Evolutionary conservation across 2,797 vertebrate genomes (phyloP).

Genomic region (Podargus strigoides): DNA sequence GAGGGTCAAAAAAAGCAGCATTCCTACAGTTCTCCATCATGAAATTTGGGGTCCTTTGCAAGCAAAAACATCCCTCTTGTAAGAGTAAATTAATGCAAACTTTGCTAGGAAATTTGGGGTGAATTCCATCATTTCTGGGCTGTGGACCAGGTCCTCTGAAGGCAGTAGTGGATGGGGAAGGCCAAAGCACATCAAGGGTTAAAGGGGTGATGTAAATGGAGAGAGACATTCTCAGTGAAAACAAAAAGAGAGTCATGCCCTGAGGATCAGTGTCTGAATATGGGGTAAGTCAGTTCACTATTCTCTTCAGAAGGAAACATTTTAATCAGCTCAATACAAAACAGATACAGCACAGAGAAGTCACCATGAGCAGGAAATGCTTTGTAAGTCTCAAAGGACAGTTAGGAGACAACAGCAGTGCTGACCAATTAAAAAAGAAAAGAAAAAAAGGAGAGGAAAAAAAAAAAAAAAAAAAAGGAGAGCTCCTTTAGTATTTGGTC

Average conservation of each 20-base stretch:
- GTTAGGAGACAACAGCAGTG: slow-evolving; percentile 20
- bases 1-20: background rate
- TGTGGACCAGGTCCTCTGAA: background rate
- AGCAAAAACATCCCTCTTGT: background rate
- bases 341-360: slow-evolving; percentile 48
- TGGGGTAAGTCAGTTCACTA: slow-evolving; percentile 15
- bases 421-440: background rate
- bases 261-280: slow-evolving; percentile 45
- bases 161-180: background rate
- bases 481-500: background rate
- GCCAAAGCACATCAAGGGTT: slow-evolving; percentile 4
- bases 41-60: background rate
- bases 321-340: slow-evolving; percentile 69
- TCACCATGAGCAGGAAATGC: slow-evolving; percentile 59
- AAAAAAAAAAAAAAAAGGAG: background rate
- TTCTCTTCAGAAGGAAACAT: slow-evolving; percentile 46
- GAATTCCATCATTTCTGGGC: background rate
- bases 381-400: slow-evolving; percentile 55
- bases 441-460: no score
- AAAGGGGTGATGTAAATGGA: slow-evolving; percentile 60
- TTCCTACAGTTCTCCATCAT: background rate
- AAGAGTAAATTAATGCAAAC: background rate
- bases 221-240: slow-evolving; percentile 59
- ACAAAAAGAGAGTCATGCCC: slow-evolving; percentile 62
- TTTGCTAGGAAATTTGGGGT: background rate